Conservation (phyloP, 2,797 vertebrate species). For the Molossus molossus region DNA sequence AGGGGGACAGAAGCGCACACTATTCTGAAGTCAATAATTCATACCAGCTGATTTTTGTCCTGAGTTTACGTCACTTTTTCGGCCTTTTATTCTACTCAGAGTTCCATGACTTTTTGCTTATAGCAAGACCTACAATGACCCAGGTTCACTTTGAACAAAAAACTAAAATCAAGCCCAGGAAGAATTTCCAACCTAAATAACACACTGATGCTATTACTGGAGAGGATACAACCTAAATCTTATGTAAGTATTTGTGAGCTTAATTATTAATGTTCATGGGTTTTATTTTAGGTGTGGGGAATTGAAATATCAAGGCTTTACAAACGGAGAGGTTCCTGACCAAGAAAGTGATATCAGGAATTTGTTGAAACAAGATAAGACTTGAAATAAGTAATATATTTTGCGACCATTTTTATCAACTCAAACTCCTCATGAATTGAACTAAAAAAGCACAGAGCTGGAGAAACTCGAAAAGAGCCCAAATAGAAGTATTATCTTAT, state of each 20-base stretch:
- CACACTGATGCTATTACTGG: neutral
- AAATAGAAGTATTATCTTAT: constrained; percentile 77
- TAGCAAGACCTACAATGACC: neutral
- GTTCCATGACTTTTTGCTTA: neutral
- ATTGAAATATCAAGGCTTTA: constrained; percentile 79
- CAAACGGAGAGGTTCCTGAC: constrained; percentile 73
- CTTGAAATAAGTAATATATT: constrained; percentile 74
- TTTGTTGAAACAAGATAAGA: constrained; percentile 75
- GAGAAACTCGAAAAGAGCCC: constrained; percentile 69
- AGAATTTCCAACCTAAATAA: neutral
- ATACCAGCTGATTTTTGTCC: neutral
- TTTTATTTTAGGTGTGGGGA: neutral
- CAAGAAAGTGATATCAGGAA: constrained; percentile 72
- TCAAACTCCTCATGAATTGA: constrained; percentile 78
- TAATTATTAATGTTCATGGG: constrained; percentile 27
- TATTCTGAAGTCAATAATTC: neutral
- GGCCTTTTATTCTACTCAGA: neutral
- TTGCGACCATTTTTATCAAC: constrained; percentile 81
- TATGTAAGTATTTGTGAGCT: neutral
- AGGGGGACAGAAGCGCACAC: neutral
- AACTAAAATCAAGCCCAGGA: neutral
- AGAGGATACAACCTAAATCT: neutral
- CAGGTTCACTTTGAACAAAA: neutral
- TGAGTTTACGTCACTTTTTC: neutral
- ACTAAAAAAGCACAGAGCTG: constrained; percentile 74